Evolutionary conservation across 2,888 invertebrate species (phyloP).

Genomic region (Chrysomela aeneicollis): DNA sequence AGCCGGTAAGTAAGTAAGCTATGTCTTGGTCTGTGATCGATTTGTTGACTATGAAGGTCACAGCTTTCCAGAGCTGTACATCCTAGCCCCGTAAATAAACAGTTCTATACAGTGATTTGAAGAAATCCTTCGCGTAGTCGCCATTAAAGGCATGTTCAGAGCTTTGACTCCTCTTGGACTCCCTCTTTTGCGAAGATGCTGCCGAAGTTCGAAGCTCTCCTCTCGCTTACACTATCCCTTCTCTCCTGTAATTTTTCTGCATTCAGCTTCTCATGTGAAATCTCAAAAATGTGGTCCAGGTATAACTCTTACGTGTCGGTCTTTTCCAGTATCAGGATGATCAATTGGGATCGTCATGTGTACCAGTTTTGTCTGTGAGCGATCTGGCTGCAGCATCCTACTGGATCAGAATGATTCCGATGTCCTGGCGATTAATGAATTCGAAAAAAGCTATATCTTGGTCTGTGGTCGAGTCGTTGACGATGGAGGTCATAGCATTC

Average conservation of each 20-base stretch:
- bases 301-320: constrained; percentile 36
- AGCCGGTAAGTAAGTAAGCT: too few species aligned
- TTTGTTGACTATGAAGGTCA: too few species aligned
- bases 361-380: neutral
- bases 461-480: too few species aligned
- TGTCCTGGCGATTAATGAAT: too few species aligned
- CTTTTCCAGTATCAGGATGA: constrained; percentile 44
- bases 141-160: too few species aligned
- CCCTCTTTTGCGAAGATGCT: neutral
- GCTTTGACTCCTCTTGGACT: neutral
- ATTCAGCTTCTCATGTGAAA: constrained; percentile 22
- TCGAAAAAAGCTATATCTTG: too few species aligned
- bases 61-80: too few species aligned
- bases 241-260: constrained; percentile 21
- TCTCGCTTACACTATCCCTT: constrained; percentile 8
- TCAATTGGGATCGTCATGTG: constrained; percentile 33
- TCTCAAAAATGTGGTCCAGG: constrained; percentile 29
- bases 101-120: too few species aligned
- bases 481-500: too few species aligned
- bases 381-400: constrained; percentile 42
- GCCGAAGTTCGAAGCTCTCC: neutral
- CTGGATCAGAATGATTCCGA: too few species aligned
- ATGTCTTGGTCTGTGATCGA: too few species aligned
- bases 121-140: neutral
- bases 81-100: too few species aligned